Conservation (phyloP, 2,797 vertebrate species). For the Pelobates cultripes region DNA sequence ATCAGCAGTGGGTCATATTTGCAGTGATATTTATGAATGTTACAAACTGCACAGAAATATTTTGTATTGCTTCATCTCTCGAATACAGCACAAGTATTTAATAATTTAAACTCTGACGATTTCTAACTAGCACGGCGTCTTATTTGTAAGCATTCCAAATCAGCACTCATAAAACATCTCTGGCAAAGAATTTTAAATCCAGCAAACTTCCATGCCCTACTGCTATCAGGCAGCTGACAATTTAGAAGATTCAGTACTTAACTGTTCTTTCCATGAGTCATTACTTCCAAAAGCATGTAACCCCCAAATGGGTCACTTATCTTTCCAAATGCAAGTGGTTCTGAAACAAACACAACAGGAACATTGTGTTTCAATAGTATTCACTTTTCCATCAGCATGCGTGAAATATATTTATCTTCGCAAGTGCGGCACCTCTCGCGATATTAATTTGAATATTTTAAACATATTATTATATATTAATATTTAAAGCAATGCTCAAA, state of each 20-base stretch:
- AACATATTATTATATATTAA: too few species aligned
- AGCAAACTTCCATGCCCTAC: not conserved
- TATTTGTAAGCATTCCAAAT: slow-evolving; percentile 27
- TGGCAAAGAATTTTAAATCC: not conserved
- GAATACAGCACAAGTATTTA: slow-evolving; percentile 12
- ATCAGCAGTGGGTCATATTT: not conserved
- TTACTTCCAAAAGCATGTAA: slow-evolving; percentile 19
- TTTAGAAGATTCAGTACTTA: slow-evolving; percentile 1
- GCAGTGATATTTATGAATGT: slow-evolving; percentile 26
- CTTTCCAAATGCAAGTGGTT: not conserved
- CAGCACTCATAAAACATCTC: slow-evolving; percentile 12
- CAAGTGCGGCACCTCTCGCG: too few species aligned
- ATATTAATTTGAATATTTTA: too few species aligned
- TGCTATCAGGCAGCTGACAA: slow-evolving; percentile 8
- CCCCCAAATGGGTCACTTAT: slow-evolving; percentile 14
- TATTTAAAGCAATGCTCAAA: too few species aligned
- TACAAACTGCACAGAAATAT: not conserved
- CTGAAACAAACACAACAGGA: too few species aligned
- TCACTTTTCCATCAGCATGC: too few species aligned
- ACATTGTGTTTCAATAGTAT: too few species aligned
- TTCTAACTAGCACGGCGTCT: slow-evolving; percentile 13
- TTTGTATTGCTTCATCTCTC: slow-evolving; percentile 4
- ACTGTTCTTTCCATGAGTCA: slow-evolving; percentile 27
- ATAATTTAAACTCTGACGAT: slow-evolving; percentile 32
- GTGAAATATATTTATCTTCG: too few species aligned